Conservation (phyloP, 2,888 invertebrate species). For the Actias luna region DNA sequence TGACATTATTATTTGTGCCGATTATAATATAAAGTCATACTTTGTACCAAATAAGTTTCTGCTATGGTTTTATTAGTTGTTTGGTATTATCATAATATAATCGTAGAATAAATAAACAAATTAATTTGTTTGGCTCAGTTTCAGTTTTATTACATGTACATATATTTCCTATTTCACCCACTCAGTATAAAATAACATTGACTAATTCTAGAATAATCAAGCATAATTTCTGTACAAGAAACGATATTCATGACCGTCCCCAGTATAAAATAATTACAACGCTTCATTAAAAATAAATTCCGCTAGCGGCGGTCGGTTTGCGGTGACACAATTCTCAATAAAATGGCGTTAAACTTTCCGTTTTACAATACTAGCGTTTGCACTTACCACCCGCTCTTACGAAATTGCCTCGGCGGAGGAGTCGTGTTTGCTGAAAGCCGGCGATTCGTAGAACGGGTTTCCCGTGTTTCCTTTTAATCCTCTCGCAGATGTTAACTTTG, state of each 20-base stretch:
- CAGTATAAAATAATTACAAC: slow-evolving; percentile 1
- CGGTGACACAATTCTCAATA: slow-evolving; percentile 23
- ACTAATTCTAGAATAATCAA: neutral
- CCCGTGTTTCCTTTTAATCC: neutral
- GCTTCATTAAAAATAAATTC: neutral
- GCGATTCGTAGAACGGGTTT: slow-evolving; percentile 18
- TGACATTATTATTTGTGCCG: no score
- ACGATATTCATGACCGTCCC: neutral
- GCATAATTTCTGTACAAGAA: neutral
- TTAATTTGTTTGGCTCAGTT: no score
- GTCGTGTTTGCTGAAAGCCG: slow-evolving; percentile 13
- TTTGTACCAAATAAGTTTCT: no score
- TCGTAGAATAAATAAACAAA: no score
- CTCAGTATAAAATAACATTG: neutral
- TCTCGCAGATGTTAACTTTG: neutral
- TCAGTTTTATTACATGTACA: neutral
- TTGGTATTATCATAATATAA: no score
- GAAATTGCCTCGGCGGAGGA: slow-evolving; percentile 8
- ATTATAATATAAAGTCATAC: no score
- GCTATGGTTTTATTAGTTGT: no score
- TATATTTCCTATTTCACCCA: neutral
- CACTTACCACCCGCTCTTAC: slow-evolving; percentile 46
- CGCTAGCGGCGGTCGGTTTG: neutral
- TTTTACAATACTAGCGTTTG: slow-evolving; percentile 50
- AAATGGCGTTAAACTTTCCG: slow-evolving; percentile 42